Base-by-base conservation (phyloP, 1,140 invertebrate genomes). In the Drosophila fuyamai region DNA sequence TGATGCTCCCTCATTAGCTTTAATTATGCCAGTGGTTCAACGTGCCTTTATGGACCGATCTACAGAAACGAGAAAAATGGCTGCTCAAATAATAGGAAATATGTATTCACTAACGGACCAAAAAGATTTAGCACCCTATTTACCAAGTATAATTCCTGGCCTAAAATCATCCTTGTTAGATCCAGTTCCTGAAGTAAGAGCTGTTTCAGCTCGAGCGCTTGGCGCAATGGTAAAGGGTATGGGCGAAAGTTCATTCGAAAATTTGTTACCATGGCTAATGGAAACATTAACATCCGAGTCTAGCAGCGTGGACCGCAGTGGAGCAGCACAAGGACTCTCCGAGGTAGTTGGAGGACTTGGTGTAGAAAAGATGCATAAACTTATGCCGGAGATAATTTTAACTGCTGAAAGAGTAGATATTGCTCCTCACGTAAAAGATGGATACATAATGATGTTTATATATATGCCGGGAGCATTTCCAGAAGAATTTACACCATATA, bases 381-480 rank as follows among this genome's bases (percentile, higher is more conserved):
- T 99, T 14, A 99, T 99, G 98, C 98, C 98, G 0, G 98, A 99
- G 92, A 99, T 99, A 70, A 99, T 99, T 75, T 94, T 96, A 32
- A 99, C 98, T 0, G 98, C 98, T 0, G 98, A 99, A 93, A 94
- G 97, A 63, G 95, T 96, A 1, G 98, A 99, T 92, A 98, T 99
- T 77, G 97, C 98, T 12, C 97, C 99, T 1, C 98, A 99, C 93
- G 98, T 99, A 0, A 98, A 99, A 84, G 99, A 99, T 94, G 99
- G 99, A 29, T 99, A 99, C 93, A 99, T 99, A 50, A 99, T 99
- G 97, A 98, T 99, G 97, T 99, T 99, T 92, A 99, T 99, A 91
- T 99, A 99, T 93, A 97, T 99, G 95, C 99, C 99, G 1, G 96
- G 96, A 67, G 98, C 98, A 1, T 99, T 99, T 93, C 97, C 97